Base-by-base conservation (phyloP, 2,113 vertebrate species). In the Lagopus muta region DNA sequence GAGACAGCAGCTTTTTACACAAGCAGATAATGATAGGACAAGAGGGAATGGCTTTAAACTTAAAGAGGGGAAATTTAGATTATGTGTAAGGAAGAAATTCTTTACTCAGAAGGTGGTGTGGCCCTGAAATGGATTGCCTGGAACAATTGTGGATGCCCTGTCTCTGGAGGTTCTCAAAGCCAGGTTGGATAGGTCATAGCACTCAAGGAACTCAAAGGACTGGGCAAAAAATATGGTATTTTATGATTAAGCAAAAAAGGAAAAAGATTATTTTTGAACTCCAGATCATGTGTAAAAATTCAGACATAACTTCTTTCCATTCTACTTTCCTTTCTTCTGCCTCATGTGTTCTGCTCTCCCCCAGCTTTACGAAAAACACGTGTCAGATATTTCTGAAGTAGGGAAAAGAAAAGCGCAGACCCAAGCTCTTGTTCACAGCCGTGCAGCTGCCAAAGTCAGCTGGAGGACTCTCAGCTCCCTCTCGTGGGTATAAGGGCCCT, bases 401-500 rank as follows among this genome's bases (percentile, higher is more conserved):
- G 15, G 1, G 1, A 8, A 7, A 12, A 12, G 18, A 20, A 38
- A 30, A 43, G 77, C 11, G 10, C 64, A 40, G 18, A 16, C 21
- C 27, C 24, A 24, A 2, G 0, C 30, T 28, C 40, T 43, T 32
- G 9, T 81, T 78, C 72, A 16, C 61, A 78, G 61, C 47, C 11
- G 38, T 28, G 17, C 25, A 47, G 14, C 65, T 75, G 42, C 67
- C 25, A 55, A 40, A 20, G 11, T 43, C 58, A 7, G 40, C 7
- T 3, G 0, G 87, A 87, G 87, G 89, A 47, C 61, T 94, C 71
- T 47, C 91, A 92, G 91, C 91, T 95, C 94, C 95, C 94, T 94
- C 92, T 95, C 74, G 48, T 92, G 94, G 91, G 94, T 87, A 76
- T 48, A 71, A n/a, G 15, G 84, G 62, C 74, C 12, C 58, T 43